A percentile compares a stretch with the other conserved stretches of the same genome.
Evolutionary conservation across 2,888 invertebrate genomes (phyloP).

Genomic region (Callimorpha dominula): DNA sequence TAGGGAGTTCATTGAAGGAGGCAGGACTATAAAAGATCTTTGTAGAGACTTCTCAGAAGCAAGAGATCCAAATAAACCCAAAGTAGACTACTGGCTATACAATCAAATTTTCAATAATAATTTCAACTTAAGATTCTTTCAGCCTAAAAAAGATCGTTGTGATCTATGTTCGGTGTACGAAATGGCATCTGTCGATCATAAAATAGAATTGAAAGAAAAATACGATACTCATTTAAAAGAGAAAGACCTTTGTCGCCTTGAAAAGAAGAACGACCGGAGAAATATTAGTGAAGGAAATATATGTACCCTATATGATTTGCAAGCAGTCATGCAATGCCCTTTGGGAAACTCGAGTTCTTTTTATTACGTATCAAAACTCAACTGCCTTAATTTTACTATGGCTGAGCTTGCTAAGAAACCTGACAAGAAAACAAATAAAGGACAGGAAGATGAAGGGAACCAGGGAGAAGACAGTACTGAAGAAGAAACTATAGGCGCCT

Average conservation of each 20-base stretch:
- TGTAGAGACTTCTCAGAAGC: constrained; percentile 20
- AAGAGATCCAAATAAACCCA: not conserved
- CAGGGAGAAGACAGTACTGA: no score
- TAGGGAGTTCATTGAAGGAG: constrained; percentile 13
- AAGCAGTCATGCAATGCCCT: constrained; percentile 16
- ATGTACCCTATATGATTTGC: constrained; percentile 24
- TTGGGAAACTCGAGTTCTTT: not conserved
- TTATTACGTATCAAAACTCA: constrained; percentile 6
- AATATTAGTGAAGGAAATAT: constrained; percentile 25
- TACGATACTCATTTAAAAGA: constrained; percentile 38
- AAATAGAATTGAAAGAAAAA: constrained; percentile 23
- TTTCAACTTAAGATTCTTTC: constrained; percentile 41
- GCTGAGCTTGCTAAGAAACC: not conserved
- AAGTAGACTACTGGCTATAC: constrained; percentile 3
- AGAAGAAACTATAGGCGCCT: not conserved
- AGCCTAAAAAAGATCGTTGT: constrained; percentile 40
- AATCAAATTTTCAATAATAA: constrained; percentile 30
- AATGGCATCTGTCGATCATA: constrained; percentile 27
- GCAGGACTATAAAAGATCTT: constrained; percentile 14
- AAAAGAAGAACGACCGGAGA: constrained; percentile 33
- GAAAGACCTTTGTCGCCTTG: constrained; percentile 32
- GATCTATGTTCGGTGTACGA: constrained; percentile 31
- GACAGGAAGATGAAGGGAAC: not conserved
- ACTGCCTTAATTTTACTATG: constrained; percentile 13
- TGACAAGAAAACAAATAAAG: not conserved